Evolutionary conservation across 2,888 invertebrate genomes (phyloP).

Genomic region (Plagiodera versicolora): DNA sequence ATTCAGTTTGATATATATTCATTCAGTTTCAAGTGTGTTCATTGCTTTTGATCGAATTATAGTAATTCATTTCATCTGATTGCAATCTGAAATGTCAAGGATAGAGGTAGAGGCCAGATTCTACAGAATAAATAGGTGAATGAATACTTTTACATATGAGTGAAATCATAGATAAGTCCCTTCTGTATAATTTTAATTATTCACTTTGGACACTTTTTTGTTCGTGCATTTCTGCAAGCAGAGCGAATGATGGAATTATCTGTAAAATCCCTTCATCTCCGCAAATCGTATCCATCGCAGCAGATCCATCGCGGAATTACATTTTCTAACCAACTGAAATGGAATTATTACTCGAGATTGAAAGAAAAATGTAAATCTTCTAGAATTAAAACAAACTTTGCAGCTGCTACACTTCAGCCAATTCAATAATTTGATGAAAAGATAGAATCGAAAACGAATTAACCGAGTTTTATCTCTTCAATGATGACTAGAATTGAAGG

Average conservation of each 20-base stretch:
- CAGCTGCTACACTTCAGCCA: constrained; percentile 37
- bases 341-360: constrained; percentile 35
- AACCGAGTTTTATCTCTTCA: constrained; percentile 6
- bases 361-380: constrained; percentile 38
- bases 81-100: no score
- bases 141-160: no score
- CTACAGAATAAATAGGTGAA: no score
- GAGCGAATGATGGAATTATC: constrained; percentile 16
- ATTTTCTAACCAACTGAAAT: constrained; percentile 21
- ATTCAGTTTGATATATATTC: no score
- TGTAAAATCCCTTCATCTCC: constrained; percentile 14
- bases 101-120: no score
- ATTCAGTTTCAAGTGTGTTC: no score
- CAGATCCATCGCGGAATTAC: constrained; percentile 13
- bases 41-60: no score
- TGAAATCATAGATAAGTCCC: no score
- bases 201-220: background rate
- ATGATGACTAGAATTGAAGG: background rate
- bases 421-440: constrained; percentile 41
- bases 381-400: constrained; percentile 31
- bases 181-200: no score
- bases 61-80: no score
- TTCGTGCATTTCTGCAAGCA: background rate
- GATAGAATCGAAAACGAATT: constrained; percentile 38
- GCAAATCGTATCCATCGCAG: constrained; percentile 16